Percentiles rank a stretch among this genome's conserved stretches.
phyloP scores from a whole-genome alignment of 1,140 invertebrate species.

The Saxidomus purpurata region DNA sequence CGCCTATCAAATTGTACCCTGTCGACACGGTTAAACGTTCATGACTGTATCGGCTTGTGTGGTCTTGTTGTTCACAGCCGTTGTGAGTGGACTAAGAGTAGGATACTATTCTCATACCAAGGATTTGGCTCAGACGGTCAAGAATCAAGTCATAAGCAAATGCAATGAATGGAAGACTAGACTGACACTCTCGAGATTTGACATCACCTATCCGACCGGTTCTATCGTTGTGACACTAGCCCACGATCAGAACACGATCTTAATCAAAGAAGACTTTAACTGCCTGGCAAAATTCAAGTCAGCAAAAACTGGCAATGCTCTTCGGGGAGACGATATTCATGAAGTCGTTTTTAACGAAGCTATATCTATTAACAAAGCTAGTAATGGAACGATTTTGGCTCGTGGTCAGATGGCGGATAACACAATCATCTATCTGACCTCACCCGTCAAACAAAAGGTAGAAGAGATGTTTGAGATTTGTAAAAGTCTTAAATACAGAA shows the following conservation, averaged over 20 bases:
- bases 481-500: neutral
- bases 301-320: neutral
- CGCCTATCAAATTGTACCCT: slow-evolving; percentile 2
- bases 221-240: slow-evolving; percentile 6
- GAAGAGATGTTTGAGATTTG: slow-evolving; percentile 5
- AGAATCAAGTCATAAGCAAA: slow-evolving; percentile 32
- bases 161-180: slow-evolving; percentile 22
- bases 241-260: neutral
- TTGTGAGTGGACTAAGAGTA: neutral
- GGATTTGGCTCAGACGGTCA: slow-evolving; percentile 35
- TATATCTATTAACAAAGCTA: slow-evolving; percentile 3
- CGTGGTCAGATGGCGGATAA: slow-evolving; percentile 22
- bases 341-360: neutral
- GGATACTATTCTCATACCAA: slow-evolving; percentile 40
- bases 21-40: slow-evolving; percentile 15
- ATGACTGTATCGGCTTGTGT: slow-evolving; percentile 30
- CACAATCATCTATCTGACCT: slow-evolving; percentile 32
- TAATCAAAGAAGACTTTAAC: slow-evolving; percentile 28
- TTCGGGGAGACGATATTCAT: slow-evolving; percentile 16
- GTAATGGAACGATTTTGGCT: slow-evolving; percentile 12
- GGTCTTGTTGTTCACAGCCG: slow-evolving; percentile 3
- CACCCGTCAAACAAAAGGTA: slow-evolving; percentile 17
- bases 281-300: slow-evolving; percentile 25
- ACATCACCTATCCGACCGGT: slow-evolving; percentile 14
- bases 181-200: neutral